Percentiles rank a stretch among this genome's conserved stretches.
Conservation (phyloP, 2,113 vertebrate species). For the Collichthys lucidus region DNA sequence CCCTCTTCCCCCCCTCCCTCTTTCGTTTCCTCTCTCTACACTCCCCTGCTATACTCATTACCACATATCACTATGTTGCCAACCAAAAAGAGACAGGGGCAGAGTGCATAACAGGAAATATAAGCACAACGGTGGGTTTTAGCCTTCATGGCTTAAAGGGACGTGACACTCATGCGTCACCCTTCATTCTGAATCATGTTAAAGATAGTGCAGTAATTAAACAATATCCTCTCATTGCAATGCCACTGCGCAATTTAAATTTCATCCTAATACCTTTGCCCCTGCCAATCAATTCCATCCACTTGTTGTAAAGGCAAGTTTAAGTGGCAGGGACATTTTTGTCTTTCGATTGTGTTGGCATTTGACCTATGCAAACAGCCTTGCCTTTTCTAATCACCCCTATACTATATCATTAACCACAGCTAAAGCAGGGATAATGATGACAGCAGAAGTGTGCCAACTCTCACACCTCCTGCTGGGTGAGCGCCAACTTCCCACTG, state of each 20-base stretch:
- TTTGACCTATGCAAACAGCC: slow-evolving; percentile 41
- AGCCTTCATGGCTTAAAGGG: slow-evolving; percentile 37
- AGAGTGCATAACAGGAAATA: slow-evolving; percentile 49
- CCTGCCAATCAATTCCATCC: slow-evolving; percentile 28
- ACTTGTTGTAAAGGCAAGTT: background rate
- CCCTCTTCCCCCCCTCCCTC: slow-evolving; percentile 11
- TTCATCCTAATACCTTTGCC: slow-evolving; percentile 9
- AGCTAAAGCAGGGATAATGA: slow-evolving; percentile 52
- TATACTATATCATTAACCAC: slow-evolving; percentile 50
- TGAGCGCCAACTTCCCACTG: slow-evolving; percentile 46
- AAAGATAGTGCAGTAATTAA: slow-evolving; percentile 14
- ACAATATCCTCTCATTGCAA: slow-evolving; percentile 10
- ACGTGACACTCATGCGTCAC: slow-evolving; percentile 26
- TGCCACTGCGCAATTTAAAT: slow-evolving; percentile 15
- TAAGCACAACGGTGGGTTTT: slow-evolving; percentile 24
- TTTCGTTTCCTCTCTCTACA: slow-evolving; percentile 16
- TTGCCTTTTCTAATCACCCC: slow-evolving; percentile 31
- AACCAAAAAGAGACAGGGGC: slow-evolving; percentile 40
- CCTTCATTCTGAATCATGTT: slow-evolving; percentile 29
- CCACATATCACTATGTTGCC: slow-evolving; percentile 50
- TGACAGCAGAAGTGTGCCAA: slow-evolving; percentile 44
- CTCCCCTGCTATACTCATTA: slow-evolving; percentile 57
- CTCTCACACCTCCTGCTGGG: slow-evolving; percentile 51
- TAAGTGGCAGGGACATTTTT: background rate
- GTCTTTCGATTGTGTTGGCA: slow-evolving; percentile 25